Evolutionary conservation across 2,888 invertebrate species (phyloP).

Genomic region (Trachelus stipa): DNA sequence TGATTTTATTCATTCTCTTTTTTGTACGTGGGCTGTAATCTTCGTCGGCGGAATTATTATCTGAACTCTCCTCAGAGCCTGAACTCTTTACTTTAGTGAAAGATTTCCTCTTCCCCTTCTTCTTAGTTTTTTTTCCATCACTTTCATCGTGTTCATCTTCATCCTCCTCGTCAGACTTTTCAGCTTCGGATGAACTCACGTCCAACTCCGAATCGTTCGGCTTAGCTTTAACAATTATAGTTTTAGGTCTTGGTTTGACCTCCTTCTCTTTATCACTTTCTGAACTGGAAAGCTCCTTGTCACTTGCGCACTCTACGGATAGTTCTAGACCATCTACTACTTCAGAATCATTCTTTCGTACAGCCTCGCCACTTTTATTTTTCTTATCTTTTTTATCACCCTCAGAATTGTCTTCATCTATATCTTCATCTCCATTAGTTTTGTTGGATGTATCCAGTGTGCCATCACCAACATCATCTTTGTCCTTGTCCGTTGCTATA

Average conservation of each 20-base stretch:
- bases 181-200: slow-evolving; percentile 42
- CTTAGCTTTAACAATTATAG: slow-evolving; percentile 56
- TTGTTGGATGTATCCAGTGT: slow-evolving; percentile 4
- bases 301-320: slow-evolving; percentile 61
- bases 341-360: slow-evolving; percentile 38
- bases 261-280: slow-evolving; percentile 46
- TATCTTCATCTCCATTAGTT: slow-evolving; percentile 17
- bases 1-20: slow-evolving; percentile 45
- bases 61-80: slow-evolving; percentile 49
- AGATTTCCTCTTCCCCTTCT: slow-evolving; percentile 40
- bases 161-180: slow-evolving; percentile 24
- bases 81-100: slow-evolving; percentile 41
- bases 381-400: slow-evolving; percentile 29
- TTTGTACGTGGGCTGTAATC: slow-evolving; percentile 55
- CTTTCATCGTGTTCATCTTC: slow-evolving; percentile 25
- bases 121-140: slow-evolving; percentile 31
- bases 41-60: slow-evolving; percentile 53
- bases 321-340: slow-evolving; percentile 59
- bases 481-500: slow-evolving; percentile 10
- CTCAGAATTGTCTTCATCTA: slow-evolving; percentile 18
- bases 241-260: slow-evolving; percentile 48
- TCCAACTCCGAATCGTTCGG: slow-evolving; percentile 60
- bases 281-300: slow-evolving; percentile 51
- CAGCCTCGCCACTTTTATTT: slow-evolving; percentile 18
- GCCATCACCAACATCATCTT: slow-evolving; percentile 24